Percentiles rank a stretch among this genome's conserved stretches.
These are phyloP conservation scores for Chelmon rostratus DNA, from an alignment of 2,797 vertebrate species.

Conservation along the genomic window DNA sequence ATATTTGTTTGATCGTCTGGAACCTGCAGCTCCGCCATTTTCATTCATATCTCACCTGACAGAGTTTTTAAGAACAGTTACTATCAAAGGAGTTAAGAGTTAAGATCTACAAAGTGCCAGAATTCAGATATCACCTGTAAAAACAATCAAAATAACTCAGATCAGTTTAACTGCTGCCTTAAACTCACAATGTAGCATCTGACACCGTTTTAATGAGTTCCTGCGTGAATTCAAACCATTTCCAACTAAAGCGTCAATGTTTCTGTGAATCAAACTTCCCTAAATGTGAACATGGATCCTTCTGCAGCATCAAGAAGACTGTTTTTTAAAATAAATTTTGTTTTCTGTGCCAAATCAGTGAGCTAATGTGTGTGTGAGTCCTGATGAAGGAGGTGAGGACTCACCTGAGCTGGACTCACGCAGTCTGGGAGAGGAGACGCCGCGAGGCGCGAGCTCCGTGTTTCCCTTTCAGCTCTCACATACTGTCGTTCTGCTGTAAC, in stretches of 20 bases:
- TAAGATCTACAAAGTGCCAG: neutral
- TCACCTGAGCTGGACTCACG: conserved; percentile 3
- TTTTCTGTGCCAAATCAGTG: conserved; percentile 30
- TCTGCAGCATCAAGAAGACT: neutral
- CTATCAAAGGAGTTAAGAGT: neutral
- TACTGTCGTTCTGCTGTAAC: conserved; percentile 27
- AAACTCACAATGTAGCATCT: neutral
- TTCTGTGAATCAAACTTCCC: too few relatives aligned
- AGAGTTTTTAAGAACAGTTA: neutral
- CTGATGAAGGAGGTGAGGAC: neutral
- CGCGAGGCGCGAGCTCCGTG: too few relatives aligned
- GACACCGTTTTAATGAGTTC: neutral
- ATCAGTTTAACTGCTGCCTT: conserved; percentile 7
- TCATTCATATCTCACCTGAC: neutral
- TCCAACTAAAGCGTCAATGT: neutral
- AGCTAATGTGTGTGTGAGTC: neutral
- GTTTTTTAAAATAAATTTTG: neutral
- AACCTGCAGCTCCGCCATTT: neutral
- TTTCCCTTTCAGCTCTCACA: conserved; percentile 13
- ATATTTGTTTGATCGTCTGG: neutral
- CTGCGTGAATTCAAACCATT: neutral
- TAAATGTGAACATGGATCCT: too few relatives aligned
- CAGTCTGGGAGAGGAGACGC: too few relatives aligned
- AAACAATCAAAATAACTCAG: neutral
- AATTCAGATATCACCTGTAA: neutral